Base-by-base conservation (phyloP, 1,140 invertebrate genomes). In the Drosophila albomicans region DNA sequence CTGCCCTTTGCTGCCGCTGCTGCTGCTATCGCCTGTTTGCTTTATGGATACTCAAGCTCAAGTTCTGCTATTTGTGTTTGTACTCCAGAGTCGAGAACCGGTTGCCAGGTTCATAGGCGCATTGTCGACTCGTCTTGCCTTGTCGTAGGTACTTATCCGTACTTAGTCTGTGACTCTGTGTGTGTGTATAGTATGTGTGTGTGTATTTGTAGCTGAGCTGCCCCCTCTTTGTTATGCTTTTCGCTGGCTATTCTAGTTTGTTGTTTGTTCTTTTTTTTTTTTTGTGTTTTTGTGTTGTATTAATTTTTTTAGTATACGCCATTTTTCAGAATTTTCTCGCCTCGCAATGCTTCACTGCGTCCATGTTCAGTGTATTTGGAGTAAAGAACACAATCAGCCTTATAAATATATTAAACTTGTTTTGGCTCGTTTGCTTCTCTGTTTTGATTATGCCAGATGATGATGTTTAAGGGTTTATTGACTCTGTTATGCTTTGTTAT, bases 11-110 rank as follows among this genome's bases (percentile, higher is more conserved):
- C 35, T 7, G 48, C 38, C 16, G 46, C 30, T 67, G 46, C 8
- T 58, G 45, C 15, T 51, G 46, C 8, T 72, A 62, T 15, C 43
- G 71, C 72, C 75, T 81, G 77, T 88, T 87, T 87, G 80, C 25
- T 79, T 87, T 87, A 84, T 88, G 77, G 82, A 68, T 81, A 74
- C 84, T 75, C 66, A 67, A 79, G 77, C 78, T 79, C 54, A 70
- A 70, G 59, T 72, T 79, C 71, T 65, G 77, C 85, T 80, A 80
- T 87, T 76, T 82, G 79, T 64, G 52, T 61, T 65, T 58, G 51
- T 72, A 65, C 59, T 65, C 16, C n/a, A 62, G 45, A 52, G 68
- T 38, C 28, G 46, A 65, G 43, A 75, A 75, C 73, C 73, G 73
- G 73, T 75, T 75, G 59, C 46, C 68, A 64, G 71, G 73, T 71